phyloP scores from a whole-genome alignment of 2,113 vertebrate genomes.

The Scytalopus superciliaris region DNA sequence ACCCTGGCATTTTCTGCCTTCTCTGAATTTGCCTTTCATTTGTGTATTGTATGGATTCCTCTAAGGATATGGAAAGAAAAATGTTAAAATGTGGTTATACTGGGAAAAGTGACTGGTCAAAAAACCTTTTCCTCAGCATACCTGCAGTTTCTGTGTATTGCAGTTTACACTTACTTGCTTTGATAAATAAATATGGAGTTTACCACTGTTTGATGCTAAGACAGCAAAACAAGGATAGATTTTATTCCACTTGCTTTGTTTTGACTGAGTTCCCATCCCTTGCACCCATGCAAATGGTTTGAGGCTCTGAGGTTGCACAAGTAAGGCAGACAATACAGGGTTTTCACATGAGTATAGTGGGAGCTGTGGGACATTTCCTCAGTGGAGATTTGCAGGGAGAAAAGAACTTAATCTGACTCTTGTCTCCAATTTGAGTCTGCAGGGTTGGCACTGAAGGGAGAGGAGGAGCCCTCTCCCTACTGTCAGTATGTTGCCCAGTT shows the following conservation, averaged over 20 bases:
- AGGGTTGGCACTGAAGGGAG: not conserved
- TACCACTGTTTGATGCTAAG: not conserved
- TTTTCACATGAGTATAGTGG: not conserved
- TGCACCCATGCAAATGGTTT: not conserved
- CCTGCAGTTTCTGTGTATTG: not conserved
- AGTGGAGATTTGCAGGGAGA: not conserved
- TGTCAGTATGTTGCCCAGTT: not conserved
- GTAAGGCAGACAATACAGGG: not conserved
- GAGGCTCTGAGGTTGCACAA: not conserved
- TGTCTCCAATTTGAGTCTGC: not conserved
- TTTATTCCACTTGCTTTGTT: slow-evolving; percentile 1
- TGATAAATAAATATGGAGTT: not conserved
- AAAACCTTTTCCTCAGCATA: not conserved
- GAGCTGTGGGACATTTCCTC: not conserved
- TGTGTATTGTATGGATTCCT: slow-evolving; percentile 20
- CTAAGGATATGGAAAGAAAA: slow-evolving; percentile 10
- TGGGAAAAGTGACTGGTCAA: not conserved
- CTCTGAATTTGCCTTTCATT: slow-evolving; percentile 37
- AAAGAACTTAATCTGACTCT: not conserved
- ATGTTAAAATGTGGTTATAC: not conserved
- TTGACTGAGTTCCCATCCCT: not conserved
- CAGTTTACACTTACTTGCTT: not conserved
- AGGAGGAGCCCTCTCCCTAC: not conserved
- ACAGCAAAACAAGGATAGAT: not conserved
- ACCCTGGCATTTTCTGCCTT: slow-evolving; percentile 40